These are phyloP conservation scores for Cyclura pinguis DNA, from an alignment of 2,797 vertebrate genomes.

Conservation along the genomic window DNA sequence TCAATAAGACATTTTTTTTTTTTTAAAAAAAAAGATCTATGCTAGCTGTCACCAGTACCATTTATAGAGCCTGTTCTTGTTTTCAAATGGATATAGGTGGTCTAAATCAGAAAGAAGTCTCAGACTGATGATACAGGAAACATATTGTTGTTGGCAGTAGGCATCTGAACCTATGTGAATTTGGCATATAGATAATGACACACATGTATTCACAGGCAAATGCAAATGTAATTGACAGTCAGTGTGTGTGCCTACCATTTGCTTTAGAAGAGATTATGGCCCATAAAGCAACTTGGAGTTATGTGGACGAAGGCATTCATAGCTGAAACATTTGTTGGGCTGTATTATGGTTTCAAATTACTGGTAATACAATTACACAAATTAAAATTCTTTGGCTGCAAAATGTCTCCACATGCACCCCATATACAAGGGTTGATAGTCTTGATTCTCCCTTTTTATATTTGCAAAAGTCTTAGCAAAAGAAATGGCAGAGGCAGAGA, in stretches of 20 bases:
- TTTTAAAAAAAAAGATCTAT: constrained; percentile 7
- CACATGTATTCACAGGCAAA: background rate
- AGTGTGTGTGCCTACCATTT: background rate
- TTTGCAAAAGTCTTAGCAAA: background rate
- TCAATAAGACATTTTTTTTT: too few species aligned
- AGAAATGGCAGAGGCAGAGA: background rate
- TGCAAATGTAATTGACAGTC: background rate
- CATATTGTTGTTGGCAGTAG: background rate
- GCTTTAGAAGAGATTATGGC: constrained; percentile 1
- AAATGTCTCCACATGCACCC: too few species aligned
- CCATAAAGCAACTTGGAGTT: constrained; percentile 16
- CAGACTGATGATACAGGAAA: background rate
- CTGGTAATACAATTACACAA: background rate
- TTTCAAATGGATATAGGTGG: background rate
- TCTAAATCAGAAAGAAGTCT: background rate
- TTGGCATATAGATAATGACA: background rate
- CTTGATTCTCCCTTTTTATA: background rate
- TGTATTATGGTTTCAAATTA: constrained; percentile 16
- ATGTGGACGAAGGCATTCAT: background rate
- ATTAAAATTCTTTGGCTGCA: background rate
- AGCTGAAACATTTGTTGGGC: background rate
- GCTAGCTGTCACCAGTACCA: background rate
- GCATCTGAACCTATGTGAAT: background rate
- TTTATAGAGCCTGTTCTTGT: background rate
- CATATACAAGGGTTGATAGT: too few species aligned